Conservation (phyloP, 2,888 invertebrate species). For the Acleris emargana region DNA sequence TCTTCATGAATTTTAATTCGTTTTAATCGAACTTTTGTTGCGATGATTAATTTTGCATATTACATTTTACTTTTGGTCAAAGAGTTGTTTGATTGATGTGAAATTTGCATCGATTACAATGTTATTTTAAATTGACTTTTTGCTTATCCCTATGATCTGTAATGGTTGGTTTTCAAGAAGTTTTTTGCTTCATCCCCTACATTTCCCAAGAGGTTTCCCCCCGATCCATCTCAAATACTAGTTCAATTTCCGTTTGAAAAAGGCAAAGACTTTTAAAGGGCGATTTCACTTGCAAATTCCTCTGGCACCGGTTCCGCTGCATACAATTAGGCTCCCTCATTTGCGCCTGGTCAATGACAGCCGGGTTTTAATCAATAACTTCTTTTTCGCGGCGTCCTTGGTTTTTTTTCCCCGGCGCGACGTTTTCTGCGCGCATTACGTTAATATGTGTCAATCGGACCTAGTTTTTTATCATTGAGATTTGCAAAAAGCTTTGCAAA, state of each 20-base stretch:
- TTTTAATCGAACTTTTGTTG: constrained; percentile 9
- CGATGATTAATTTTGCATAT: not conserved
- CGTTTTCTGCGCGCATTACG: constrained; percentile 80
- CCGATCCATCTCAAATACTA: not conserved
- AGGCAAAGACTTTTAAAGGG: constrained; percentile 14
- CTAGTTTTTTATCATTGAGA: constrained; percentile 62
- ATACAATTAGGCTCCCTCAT: constrained; percentile 83
- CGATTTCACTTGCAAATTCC: constrained; percentile 31
- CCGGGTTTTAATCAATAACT: constrained; percentile 83
- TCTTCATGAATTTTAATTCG: constrained; percentile 28
- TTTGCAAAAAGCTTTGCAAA: constrained; percentile 77
- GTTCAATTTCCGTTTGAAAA: constrained; percentile 20
- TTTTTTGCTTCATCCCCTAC: not conserved
- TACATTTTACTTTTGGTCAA: not conserved
- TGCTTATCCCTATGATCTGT: no score
- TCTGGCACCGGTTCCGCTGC: constrained; percentile 64
- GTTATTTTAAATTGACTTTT: no score
- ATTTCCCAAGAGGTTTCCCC: not conserved
- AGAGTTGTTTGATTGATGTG: not conserved
- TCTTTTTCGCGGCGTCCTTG: constrained; percentile 83
- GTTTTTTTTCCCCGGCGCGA: constrained; percentile 81
- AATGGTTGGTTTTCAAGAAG: not conserved
- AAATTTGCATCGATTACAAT: no score
- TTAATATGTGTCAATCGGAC: constrained; percentile 77
- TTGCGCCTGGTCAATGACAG: constrained; percentile 83